A percentile compares a stretch with the other conserved stretches of the same genome.
phyloP scores from a whole-genome alignment of 2,888 invertebrate species.

The Diogma glabrata region DNA sequence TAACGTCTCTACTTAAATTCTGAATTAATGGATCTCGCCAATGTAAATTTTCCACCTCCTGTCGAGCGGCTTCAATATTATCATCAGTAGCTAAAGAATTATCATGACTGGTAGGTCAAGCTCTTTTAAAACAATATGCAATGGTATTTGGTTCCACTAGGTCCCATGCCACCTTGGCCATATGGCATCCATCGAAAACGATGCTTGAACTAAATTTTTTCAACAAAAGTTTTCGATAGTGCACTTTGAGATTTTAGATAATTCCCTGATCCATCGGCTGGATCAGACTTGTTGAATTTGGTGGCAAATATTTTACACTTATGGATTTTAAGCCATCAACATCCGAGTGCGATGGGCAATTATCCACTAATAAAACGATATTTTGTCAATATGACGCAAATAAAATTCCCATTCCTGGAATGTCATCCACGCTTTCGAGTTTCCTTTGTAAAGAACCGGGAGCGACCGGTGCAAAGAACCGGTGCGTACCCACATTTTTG shows the following conservation, averaged over 20 bases:
- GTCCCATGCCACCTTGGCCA: neutral
- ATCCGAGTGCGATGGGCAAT: neutral
- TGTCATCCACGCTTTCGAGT: neutral
- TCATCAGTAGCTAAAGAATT: neutral
- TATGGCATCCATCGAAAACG: neutral
- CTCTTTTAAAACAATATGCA: neutral
- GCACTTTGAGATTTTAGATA: too few species aligned
- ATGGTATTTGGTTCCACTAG: neutral
- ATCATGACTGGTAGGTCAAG: neutral
- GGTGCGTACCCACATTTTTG: neutral
- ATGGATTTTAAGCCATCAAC: neutral
- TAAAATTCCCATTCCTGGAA: constrained; percentile 2
- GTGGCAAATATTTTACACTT: neutral
- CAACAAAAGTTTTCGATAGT: neutral
- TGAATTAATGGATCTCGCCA: neutral
- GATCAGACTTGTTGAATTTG: neutral
- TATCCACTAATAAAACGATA: neutral
- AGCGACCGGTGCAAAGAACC: too few species aligned
- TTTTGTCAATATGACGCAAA: too few species aligned
- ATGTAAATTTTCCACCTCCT: neutral
- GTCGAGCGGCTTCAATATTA: neutral
- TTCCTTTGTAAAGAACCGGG: neutral
- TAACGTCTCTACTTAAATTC: neutral
- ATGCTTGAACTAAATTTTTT: neutral
- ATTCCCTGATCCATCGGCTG: too few species aligned